Evolutionary conservation across 2,888 invertebrate species (phyloP), one percentile per base, ranked within the genome.

Genomic region (Arctia plantaginis): DNA sequence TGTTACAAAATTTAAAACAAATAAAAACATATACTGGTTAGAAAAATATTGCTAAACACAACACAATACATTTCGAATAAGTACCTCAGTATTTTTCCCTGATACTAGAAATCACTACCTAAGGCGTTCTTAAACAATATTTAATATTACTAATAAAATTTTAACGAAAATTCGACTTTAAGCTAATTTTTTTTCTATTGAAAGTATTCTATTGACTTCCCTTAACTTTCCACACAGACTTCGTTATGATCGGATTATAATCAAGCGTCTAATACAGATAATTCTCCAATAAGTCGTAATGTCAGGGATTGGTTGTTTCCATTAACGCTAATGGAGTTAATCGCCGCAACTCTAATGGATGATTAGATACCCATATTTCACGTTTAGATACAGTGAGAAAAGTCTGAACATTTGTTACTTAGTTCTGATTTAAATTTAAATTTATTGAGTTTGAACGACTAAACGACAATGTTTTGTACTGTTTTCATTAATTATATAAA

Each of bases 321-420:
- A 91, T 90, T 90, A 88, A 77, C 86, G 82, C 80, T 88, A 91
- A 91, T 90, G 89, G 87, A 87, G 87, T 86, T 86, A 90, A 90
- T 90, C 85, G 84, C 82, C 84, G 80, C 79, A 80, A 74, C 84
- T 81, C 83, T 88, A 88, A 90, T 88, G 87, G 87, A 81, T 82
- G 86, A 89, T 89, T 88, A 85, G 86, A 85, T 85, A 80, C 81
- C 84, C 75, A 77, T 77, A 82, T 65, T 75, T 73, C 72, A 68
- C 77, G 72, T 77, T 74, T 55, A 39, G 18, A 18, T 39, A 65
- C 44, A 27, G 15, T 27, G 71, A 65, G 47, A 71, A 51, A 65
- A 39, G 35, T 20, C 18, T 47, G 62, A 68, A 68, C 27, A 41
- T 47, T 67, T 67, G 41, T 59, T 72, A n/a, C 18, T 44, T 64